Evolutionary conservation across 1,140 invertebrate species (phyloP), one percentile per base, ranked within the genome.

Genomic region (Zaprionus ornatus): DNA sequence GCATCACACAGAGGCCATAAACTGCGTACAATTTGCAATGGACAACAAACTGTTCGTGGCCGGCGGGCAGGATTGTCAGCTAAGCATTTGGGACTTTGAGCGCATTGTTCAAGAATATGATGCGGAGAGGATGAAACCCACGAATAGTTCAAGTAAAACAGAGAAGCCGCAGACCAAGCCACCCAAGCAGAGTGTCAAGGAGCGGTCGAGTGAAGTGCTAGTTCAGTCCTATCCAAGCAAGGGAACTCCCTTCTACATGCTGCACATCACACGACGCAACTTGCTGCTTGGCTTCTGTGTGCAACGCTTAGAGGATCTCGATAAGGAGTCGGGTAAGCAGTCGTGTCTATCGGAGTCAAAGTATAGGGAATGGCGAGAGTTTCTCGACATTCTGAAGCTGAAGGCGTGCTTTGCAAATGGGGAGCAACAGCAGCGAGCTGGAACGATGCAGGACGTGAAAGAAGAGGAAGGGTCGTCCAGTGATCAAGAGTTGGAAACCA

Each of bases 81-180:
- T 87, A 50, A 69, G 37, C 19, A 23, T 83, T 1, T 87, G 84
- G 84, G 74, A 87, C 37, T 88, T 87, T 60, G 68, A 84, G 2
- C 57, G 35, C 4, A 10, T 87, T 0, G 1, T 74, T 0, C 59
- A 52, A 9, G 54, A 74, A 10, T 68, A 64, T 6, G 23, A 40
- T 4, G n/a, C 5, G 6, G 35, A 71, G n/a, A 27, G 52, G 23
- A 12, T 1, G 1, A 85, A 61, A 17, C 17, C 4, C 1, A 3
- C 3, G 4, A 29, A 17, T 3, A 4, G 37, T 13, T 12, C 27
- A n/a, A 13, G 29, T 10, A 32, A 32, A 10, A 9, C 2, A 32
- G 29, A 10, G 29, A 32, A 32, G 7, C 2, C 13, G 3, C 2
- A 37, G 7, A 12, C 4, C 1, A 61, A 62, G 4, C 10, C 4